Conservation (phyloP, 2,888 invertebrate genomes). For the Siphonodentalium dalli region DNA sequence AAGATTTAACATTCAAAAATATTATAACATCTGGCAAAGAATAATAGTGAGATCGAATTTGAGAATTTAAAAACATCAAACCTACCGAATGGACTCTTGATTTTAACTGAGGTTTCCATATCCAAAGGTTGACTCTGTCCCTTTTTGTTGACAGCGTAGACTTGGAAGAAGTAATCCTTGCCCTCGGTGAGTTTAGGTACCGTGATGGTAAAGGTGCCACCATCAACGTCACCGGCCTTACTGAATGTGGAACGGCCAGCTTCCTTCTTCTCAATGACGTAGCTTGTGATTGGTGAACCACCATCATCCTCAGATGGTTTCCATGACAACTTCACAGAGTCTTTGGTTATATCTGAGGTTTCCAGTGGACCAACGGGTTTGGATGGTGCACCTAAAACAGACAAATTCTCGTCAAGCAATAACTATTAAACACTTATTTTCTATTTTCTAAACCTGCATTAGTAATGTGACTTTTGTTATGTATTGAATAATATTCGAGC, state of each 20-base stretch:
- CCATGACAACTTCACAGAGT: slow-evolving; percentile 42
- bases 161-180: slow-evolving; percentile 51
- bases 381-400: slow-evolving; percentile 43
- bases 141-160: slow-evolving; percentile 71
- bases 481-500: too few species aligned
- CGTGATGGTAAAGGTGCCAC: slow-evolving; percentile 25
- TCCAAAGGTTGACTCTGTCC: slow-evolving; percentile 79
- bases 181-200: slow-evolving; percentile 36
- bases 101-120: slow-evolving; percentile 68
- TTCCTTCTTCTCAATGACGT: slow-evolving; percentile 81
- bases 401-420: not conserved
- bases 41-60: too few species aligned
- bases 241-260: slow-evolving; percentile 32
- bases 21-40: too few species aligned
- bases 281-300: slow-evolving; percentile 80
- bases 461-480: too few species aligned
- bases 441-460: too few species aligned
- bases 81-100: slow-evolving; percentile 78
- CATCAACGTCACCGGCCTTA: slow-evolving; percentile 30
- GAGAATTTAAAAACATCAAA: slow-evolving; percentile 17
- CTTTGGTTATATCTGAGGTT: slow-evolving; percentile 43
- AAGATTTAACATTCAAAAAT: too few species aligned
- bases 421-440: too few species aligned
- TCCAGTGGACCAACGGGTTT: slow-evolving; percentile 48
- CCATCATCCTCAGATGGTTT: slow-evolving; percentile 72